Evolutionary conservation across 2,797 vertebrate species (phyloP).

Genomic region (Chloroceryle inda): DNA sequence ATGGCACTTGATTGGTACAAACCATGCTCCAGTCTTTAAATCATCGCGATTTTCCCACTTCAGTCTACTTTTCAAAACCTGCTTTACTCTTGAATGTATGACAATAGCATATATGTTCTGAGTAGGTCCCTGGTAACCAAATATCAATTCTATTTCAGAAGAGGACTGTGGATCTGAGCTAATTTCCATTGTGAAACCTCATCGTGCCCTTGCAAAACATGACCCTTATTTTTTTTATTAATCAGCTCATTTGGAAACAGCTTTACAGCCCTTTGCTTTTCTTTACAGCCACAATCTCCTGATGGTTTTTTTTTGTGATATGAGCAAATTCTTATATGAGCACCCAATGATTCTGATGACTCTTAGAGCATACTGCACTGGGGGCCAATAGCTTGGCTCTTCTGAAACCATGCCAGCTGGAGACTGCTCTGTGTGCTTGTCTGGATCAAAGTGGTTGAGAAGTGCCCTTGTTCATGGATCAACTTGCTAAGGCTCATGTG

Average conservation of each 20-base stretch:
- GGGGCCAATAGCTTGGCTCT: neutral
- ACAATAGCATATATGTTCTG: neutral
- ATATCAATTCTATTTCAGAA: neutral
- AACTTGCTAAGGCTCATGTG: fast-evolving
- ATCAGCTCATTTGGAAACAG: neutral
- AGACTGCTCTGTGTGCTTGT: neutral
- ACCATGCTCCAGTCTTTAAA: neutral
- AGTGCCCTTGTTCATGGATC: neutral
- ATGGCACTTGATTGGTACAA: neutral
- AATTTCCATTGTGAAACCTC: neutral
- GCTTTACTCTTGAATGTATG: neutral
- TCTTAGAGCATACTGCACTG: neutral
- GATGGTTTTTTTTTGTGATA: too few species aligned
- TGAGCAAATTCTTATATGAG: neutral
- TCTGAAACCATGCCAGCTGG: fast-evolving
- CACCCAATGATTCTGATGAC: neutral
- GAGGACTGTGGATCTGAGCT: neutral
- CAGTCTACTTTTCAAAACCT: neutral
- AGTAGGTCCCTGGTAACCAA: neutral
- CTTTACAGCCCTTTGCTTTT: neutral
- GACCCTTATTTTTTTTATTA: neutral
- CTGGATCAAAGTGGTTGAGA: neutral
- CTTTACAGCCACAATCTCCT: neutral
- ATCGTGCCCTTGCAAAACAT: neutral
- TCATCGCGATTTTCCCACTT: neutral